Conservation (phyloP, 2,113 vertebrate genomes). For the Hystrix cristata region DNA sequence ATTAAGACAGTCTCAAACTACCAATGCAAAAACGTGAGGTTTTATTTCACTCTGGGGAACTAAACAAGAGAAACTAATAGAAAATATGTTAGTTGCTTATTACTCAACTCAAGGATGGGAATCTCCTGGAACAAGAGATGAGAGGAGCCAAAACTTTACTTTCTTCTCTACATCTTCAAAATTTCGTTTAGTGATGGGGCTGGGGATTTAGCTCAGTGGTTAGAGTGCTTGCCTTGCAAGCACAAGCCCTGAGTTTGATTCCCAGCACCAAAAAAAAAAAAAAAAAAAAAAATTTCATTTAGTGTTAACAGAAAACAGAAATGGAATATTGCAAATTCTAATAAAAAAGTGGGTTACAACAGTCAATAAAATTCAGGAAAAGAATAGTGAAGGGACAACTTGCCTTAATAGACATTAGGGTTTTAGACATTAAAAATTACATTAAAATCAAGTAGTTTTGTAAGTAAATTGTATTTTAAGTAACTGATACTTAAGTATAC, state of each 20-base stretch:
- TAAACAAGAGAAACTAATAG: neutral
- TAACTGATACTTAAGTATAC: neutral
- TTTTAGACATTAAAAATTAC: neutral
- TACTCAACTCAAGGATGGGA: neutral
- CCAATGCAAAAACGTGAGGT: neutral
- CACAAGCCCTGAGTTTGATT: too few relatives aligned
- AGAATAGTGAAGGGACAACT: neutral
- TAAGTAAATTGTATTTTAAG: neutral
- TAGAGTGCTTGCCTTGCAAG: too few relatives aligned
- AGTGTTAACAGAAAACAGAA: neutral
- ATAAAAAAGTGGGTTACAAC: neutral
- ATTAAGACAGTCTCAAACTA: neutral
- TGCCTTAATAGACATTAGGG: neutral
- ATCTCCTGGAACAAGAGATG: neutral
- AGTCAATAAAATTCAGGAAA: constrained; percentile 32
- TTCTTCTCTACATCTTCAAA: neutral
- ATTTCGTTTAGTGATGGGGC: neutral
- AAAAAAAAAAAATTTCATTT: neutral
- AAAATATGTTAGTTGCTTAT: constrained; percentile 30
- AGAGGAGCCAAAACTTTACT: constrained; percentile 7
- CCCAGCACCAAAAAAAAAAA: too few relatives aligned
- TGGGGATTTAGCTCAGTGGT: too few relatives aligned
- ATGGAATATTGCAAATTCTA: neutral
- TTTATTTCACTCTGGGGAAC: constrained; percentile 49
- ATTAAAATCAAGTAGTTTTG: neutral